phyloP scores from a whole-genome alignment of 2,113 vertebrate genomes.

The Panthera uncia region DNA sequence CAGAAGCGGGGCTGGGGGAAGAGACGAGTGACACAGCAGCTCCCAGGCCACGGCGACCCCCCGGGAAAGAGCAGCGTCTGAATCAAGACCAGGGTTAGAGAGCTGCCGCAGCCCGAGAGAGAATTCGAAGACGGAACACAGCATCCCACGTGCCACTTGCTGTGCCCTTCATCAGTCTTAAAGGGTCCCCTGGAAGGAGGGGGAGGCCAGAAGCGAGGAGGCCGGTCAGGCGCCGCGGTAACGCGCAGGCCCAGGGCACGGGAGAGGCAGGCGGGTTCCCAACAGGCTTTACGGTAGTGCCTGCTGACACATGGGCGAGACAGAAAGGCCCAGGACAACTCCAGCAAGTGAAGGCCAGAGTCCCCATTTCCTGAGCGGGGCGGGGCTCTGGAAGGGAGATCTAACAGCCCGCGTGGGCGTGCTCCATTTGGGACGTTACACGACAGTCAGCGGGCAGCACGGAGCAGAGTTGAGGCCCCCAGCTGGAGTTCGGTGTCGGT shows the following conservation, averaged over 20 bases:
- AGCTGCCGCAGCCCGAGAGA: background rate
- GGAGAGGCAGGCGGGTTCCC: background rate
- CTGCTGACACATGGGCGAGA: background rate
- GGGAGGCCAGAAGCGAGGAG: background rate
- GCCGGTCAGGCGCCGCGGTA: accelerated
- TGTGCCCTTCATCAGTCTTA: background rate
- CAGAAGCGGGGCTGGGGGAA: background rate
- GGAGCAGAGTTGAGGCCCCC: accelerated
- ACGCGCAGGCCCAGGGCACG: background rate
- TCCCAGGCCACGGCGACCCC: no score
- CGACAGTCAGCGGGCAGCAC: accelerated
- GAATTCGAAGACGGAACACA: no score
- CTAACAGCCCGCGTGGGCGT: no score
- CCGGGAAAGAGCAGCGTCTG: background rate
- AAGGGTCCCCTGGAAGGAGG: background rate
- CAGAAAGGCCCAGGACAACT: no score
- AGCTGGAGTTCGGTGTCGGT: background rate
- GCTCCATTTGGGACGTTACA: accelerated
- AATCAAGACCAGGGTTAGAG: background rate
- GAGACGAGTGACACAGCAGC: no score
- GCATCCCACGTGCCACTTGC: accelerated
- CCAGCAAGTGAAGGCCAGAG: background rate
- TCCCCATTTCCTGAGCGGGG: accelerated
- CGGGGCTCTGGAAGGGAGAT: accelerated
- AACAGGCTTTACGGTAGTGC: accelerated